These are phyloP conservation scores for Acleris sparsana DNA, from an alignment of 2,888 invertebrate species.

Conservation along the genomic window DNA sequence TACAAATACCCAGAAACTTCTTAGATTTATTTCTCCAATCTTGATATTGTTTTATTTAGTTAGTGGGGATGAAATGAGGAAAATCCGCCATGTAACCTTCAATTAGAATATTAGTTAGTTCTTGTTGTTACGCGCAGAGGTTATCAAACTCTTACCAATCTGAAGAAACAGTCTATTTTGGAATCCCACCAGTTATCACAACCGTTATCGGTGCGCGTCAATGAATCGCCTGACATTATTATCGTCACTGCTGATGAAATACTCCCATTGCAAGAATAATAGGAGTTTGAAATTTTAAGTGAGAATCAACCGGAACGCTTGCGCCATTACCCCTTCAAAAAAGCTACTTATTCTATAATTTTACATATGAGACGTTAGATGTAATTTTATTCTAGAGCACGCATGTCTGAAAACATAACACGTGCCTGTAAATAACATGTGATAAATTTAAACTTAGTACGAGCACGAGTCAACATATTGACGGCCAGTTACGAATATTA, in stretches of 20 bases:
- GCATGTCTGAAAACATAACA: slow-evolving; percentile 13
- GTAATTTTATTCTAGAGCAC: slow-evolving; percentile 20
- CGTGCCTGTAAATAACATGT: slow-evolving; percentile 28
- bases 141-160: slow-evolving; percentile 26
- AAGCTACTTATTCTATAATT: slow-evolving; percentile 16
- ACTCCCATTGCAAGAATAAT: slow-evolving; percentile 19
- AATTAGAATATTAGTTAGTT: slow-evolving; percentile 15
- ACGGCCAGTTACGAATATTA: too few relatives aligned
- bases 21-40: too few relatives aligned
- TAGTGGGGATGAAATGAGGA: neutral
- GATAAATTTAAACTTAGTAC: neutral
- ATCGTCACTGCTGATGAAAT: slow-evolving; percentile 31
- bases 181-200: slow-evolving; percentile 21
- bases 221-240: slow-evolving; percentile 33
- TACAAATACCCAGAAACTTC: too few relatives aligned
- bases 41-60: too few relatives aligned
- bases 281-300: slow-evolving; percentile 1
- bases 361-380: slow-evolving; percentile 28
- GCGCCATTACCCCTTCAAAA: slow-evolving; percentile 12
- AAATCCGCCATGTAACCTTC: slow-evolving; percentile 22
- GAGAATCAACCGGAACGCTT: slow-evolving; percentile 6
- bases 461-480: neutral
- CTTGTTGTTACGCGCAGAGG: slow-evolving; percentile 21
- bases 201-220: slow-evolving; percentile 25
- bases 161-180: slow-evolving; percentile 30